phyloP scores from a whole-genome alignment of 2,797 vertebrate species.

The Rhinichthys osculus region DNA sequence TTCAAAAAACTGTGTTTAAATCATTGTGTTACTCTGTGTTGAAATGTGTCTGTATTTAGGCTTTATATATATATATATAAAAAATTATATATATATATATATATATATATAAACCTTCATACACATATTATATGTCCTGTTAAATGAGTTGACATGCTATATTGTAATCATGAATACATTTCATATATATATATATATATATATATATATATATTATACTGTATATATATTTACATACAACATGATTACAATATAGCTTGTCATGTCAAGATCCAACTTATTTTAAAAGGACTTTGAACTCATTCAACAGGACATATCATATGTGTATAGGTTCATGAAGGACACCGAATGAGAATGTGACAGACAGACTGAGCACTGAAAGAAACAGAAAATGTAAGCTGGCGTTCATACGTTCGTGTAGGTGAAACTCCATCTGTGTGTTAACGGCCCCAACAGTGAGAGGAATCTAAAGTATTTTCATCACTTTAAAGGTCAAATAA shows the following conservation, averaged over 20 bases:
- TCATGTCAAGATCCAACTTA: not conserved
- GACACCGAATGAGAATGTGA: not conserved
- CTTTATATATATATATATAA: no score
- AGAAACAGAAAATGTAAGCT: constrained; percentile 18
- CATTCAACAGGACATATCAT: not conserved
- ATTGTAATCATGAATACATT: no score
- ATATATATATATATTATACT: no score
- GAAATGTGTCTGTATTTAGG: not conserved
- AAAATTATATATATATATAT: no score
- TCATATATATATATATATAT: no score
- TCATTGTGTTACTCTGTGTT: not conserved
- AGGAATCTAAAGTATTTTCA: constrained; percentile 61
- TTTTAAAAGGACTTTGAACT: not conserved
- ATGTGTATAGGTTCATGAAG: constrained; percentile 22
- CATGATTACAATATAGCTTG: not conserved
- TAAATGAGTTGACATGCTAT: no score
- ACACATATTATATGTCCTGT: no score
- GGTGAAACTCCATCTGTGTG: constrained; percentile 43
- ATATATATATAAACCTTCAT: no score
- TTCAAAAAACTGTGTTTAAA: not conserved
- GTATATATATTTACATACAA: no score
- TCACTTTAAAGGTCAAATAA: constrained; percentile 61
- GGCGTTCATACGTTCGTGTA: not conserved
- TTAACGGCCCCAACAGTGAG: constrained; percentile 59
- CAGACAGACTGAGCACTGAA: not conserved